A percentile compares a stretch with the other conserved stretches of the same genome.
phyloP scores from a whole-genome alignment of 2,888 invertebrate genomes.

The Melanostoma scalare region DNA sequence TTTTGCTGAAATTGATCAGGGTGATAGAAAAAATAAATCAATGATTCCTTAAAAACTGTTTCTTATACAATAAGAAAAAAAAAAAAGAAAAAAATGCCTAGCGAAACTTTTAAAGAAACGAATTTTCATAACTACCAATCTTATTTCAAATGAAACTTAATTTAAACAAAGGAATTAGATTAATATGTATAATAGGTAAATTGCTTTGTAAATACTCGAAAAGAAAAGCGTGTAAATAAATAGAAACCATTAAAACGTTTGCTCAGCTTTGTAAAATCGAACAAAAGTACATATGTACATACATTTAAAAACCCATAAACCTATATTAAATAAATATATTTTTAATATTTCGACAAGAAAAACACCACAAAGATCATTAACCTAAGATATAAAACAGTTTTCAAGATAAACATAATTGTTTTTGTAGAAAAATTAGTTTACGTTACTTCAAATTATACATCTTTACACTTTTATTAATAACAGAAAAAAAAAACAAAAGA shows the following conservation, averaged over 20 bases:
- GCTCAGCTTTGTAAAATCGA: constrained; percentile 10
- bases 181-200: constrained; percentile 9
- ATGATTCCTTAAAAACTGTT: constrained; percentile 43
- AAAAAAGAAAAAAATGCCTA: constrained; percentile 30
- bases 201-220: constrained; percentile 21
- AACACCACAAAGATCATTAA: constrained; percentile 27
- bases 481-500: constrained; percentile 11
- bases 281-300: constrained; percentile 16
- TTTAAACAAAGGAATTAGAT: background rate
- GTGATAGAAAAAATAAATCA: constrained; percentile 8
- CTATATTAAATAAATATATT: constrained; percentile 52
- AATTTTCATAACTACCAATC: constrained; percentile 11
- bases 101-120: constrained; percentile 23
- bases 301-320: constrained; percentile 3
- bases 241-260: background rate
- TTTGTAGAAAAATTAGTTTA: constrained; percentile 53
- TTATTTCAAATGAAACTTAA: background rate
- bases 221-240: background rate
- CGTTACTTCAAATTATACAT: constrained; percentile 47
- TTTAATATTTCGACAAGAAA: constrained; percentile 61
- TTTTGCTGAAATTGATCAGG: background rate
- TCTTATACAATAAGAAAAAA: constrained; percentile 16
- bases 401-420: constrained; percentile 58
- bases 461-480: constrained; percentile 56
- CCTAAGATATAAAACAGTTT: constrained; percentile 38